These are phyloP conservation scores for Macrotis lagotis DNA, from an alignment of 2,113 vertebrate genomes.

Conservation along the genomic window DNA sequence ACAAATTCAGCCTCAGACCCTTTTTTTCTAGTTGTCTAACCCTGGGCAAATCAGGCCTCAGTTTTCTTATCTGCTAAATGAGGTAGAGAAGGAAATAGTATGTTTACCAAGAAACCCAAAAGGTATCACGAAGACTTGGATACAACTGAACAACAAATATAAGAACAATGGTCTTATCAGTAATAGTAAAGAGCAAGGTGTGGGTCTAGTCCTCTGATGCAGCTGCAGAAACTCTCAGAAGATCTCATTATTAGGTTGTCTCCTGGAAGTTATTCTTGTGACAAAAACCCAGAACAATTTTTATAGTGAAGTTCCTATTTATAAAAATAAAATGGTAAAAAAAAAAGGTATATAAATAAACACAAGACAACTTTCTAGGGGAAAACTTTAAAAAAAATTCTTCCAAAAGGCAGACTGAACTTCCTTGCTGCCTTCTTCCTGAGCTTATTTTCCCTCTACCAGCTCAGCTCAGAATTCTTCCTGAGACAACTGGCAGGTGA, in stretches of 20 bases:
- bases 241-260: not conserved
- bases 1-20: not conserved
- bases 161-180: not conserved
- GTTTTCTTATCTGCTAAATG: not conserved
- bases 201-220: not conserved
- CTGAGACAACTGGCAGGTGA: not conserved
- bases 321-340: not conserved
- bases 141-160: not conserved
- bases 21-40: not conserved
- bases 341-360: not conserved
- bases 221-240: not conserved
- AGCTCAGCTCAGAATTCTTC: not conserved
- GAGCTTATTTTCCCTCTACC: not conserved
- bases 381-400: not conserved
- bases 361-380: not conserved
- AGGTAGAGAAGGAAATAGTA: not conserved
- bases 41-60: not conserved
- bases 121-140: not conserved
- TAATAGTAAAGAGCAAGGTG: not conserved
- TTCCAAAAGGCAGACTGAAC: not conserved
- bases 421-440: not conserved
- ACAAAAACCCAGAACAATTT: not conserved
- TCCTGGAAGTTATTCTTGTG: not conserved
- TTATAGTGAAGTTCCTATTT: not conserved
- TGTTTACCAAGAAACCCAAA: not conserved